These are phyloP conservation scores for Lasioglossum baleicum DNA, from an alignment of 1,140 invertebrate genomes.

Conservation along the genomic window DNA sequence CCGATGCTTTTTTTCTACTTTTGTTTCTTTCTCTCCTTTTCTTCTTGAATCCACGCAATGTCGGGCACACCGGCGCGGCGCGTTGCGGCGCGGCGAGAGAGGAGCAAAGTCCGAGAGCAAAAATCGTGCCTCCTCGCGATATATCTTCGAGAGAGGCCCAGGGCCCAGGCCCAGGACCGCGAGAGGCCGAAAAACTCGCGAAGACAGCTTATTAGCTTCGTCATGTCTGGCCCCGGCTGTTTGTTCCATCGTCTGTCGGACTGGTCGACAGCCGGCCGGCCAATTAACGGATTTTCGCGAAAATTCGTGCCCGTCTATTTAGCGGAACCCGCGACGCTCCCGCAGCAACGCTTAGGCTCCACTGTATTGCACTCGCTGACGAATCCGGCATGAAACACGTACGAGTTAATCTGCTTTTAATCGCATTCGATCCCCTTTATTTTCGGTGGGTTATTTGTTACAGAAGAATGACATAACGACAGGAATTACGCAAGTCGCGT, in stretches of 20 bases:
- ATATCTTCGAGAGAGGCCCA: not conserved
- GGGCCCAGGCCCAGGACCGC: not conserved
- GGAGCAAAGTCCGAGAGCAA: slow-evolving; percentile 21
- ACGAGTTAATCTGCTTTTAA: too few species aligned
- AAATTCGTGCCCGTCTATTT: not conserved
- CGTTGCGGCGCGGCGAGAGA: not conserved
- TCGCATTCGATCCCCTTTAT: too few species aligned
- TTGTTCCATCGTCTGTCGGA: not conserved
- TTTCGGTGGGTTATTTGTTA: too few species aligned
- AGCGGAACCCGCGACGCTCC: not conserved
- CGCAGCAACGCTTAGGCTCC: too few species aligned
- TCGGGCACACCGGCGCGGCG: slow-evolving; percentile 21
- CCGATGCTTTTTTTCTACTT: slow-evolving; percentile 44
- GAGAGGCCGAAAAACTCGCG: not conserved
- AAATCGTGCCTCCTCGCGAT: slow-evolving; percentile 37
- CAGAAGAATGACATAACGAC: too few species aligned
- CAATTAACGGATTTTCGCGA: slow-evolving; percentile 23
- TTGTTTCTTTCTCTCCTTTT: slow-evolving; percentile 41
- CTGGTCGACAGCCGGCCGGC: not conserved
- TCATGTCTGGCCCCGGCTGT: not conserved
- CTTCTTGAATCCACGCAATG: slow-evolving; percentile 48
- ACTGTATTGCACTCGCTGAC: too few species aligned
- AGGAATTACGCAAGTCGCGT: too few species aligned
- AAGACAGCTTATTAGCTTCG: not conserved
- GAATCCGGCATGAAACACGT: too few species aligned